phyloP scores from a whole-genome alignment of 2,797 vertebrate species.

The Spinus pinus region DNA sequence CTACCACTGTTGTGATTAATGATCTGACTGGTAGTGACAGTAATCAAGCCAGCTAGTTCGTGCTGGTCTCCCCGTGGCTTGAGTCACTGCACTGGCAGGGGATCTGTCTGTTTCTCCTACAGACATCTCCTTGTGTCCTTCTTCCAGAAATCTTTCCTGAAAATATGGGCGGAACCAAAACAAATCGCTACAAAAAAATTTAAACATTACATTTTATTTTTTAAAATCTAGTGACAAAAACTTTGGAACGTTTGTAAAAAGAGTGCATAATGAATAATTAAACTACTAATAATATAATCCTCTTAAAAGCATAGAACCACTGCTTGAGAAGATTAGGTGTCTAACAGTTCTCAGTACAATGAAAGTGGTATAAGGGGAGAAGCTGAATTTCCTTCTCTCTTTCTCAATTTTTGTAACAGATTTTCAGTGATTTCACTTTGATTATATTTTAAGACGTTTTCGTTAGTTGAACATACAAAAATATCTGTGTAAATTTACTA shows the following conservation, averaged over 20 bases:
- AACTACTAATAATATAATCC: constrained; percentile 74
- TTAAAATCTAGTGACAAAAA: background rate
- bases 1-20: constrained; percentile 68
- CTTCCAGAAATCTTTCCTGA: constrained; percentile 22
- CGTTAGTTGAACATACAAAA: constrained; percentile 11
- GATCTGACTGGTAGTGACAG: constrained; percentile 47
- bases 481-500: background rate
- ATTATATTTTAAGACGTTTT: constrained; percentile 60
- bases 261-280: constrained; percentile 71
- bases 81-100: constrained; percentile 45
- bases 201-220: constrained; percentile 54
- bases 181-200: constrained; percentile 21
- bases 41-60: constrained; percentile 49
- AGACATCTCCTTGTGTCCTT: constrained; percentile 39
- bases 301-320: constrained; percentile 69
- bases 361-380: constrained; percentile 42
- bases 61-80: background rate
- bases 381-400: background rate
- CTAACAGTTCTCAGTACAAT: constrained; percentile 61
- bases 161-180: background rate
- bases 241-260: constrained; percentile 60
- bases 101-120: constrained; percentile 38
- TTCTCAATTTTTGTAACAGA: background rate
- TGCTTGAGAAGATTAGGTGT: constrained; percentile 65
- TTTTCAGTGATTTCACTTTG: constrained; percentile 33